Conservation (phyloP, 2,113 vertebrate species). For the Bubalus kerabau region DNA sequence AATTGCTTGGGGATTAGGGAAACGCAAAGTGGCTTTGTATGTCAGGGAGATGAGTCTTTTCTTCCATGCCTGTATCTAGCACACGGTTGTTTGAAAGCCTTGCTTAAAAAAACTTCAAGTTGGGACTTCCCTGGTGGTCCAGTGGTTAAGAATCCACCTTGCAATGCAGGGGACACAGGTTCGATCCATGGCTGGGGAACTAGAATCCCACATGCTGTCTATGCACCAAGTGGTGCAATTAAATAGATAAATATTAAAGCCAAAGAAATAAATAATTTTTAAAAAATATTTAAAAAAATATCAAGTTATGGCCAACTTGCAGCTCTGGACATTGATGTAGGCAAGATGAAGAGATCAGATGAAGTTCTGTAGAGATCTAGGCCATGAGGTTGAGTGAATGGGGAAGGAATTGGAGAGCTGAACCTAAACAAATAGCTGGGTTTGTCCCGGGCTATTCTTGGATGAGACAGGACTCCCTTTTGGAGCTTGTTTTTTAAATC, state of each 20-base stretch:
- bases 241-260: not conserved
- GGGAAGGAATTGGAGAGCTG: not conserved
- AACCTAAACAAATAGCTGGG: not conserved
- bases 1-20: constrained; percentile 45
- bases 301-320: not conserved
- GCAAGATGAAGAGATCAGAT: not conserved
- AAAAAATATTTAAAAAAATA: not conserved
- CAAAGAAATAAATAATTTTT: not conserved
- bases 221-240: fast-evolving
- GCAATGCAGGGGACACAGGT: not conserved
- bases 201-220: not conserved
- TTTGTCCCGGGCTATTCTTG: not conserved
- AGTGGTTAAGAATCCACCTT: not conserved
- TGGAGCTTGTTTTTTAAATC: not conserved
- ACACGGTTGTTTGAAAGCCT: constrained; percentile 5
- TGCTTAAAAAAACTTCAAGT: not conserved
- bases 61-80: not conserved
- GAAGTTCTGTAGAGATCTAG: not conserved
- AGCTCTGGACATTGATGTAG: not conserved
- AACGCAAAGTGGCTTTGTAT: not conserved
- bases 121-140: not conserved
- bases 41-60: not conserved
- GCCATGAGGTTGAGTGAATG: not conserved
- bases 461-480: not conserved
- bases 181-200: not conserved